Evolutionary conservation across 2,797 vertebrate genomes (phyloP).

Genomic region (Catamblyrhynchus diadema): DNA sequence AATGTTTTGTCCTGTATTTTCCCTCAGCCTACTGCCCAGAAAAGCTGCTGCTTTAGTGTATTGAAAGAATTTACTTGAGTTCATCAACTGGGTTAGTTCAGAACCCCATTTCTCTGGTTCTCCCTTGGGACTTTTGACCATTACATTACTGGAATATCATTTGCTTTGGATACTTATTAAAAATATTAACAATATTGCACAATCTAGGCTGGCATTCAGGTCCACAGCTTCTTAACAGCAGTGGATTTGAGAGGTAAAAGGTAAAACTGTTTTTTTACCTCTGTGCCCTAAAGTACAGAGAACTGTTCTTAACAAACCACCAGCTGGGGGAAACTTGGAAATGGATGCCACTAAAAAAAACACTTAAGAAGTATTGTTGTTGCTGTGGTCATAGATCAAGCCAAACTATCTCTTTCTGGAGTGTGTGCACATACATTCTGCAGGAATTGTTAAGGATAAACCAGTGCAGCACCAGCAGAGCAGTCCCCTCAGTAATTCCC

Average conservation of each 20-base stretch:
- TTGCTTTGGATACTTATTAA: neutral
- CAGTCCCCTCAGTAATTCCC: neutral
- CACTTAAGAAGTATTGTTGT: neutral
- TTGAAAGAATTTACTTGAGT: neutral
- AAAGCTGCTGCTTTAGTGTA: neutral
- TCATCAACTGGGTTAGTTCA: neutral
- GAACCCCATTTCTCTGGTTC: neutral
- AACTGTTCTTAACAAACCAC: neutral
- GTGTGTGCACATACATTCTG: accelerated
- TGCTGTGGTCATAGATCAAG: neutral
- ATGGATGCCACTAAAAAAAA: neutral
- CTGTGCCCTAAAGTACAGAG: neutral
- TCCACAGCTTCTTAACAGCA: neutral
- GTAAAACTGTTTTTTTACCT: neutral
- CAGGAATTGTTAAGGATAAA: neutral
- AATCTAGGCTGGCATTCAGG: neutral
- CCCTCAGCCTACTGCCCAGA: neutral
- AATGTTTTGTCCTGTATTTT: neutral
- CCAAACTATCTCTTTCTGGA: neutral
- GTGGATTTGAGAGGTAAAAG: neutral
- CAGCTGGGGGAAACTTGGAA: neutral
- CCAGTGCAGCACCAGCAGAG: accelerated
- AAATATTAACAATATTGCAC: neutral
- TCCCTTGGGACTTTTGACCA: neutral
- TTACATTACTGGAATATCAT: neutral